Percentiles rank a stretch among this genome's conserved stretches.
Evolutionary conservation across 2,888 invertebrate species (phyloP).

Genomic region (Pyralis farinalis): DNA sequence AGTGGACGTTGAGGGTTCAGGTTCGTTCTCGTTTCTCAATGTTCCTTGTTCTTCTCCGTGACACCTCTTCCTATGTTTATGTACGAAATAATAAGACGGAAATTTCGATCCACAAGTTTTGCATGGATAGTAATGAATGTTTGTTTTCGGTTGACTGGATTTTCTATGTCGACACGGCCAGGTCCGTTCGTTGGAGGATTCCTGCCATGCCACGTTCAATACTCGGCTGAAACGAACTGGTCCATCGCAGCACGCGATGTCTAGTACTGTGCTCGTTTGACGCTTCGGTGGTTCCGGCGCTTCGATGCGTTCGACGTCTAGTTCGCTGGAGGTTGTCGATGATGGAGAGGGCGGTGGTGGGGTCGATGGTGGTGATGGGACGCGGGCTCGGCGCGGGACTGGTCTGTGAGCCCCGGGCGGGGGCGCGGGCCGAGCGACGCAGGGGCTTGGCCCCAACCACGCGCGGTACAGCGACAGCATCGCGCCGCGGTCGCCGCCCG

Average conservation of each 20-base stretch:
- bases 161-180: constrained; percentile 94
- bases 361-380: constrained; percentile 50
- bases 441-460: constrained; percentile 73
- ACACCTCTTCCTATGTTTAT: constrained; percentile 93
- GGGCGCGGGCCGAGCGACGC: constrained; percentile 66
- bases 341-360: constrained; percentile 62
- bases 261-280: constrained; percentile 82
- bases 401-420: constrained; percentile 74
- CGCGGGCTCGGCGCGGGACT: constrained; percentile 57
- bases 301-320: constrained; percentile 67
- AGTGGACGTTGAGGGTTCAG: constrained; percentile 50
- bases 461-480: constrained; percentile 78
- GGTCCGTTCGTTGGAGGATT: constrained; percentile 81
- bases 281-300: constrained; percentile 41
- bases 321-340: constrained; percentile 64
- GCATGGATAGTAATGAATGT: constrained; percentile 95
- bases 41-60: constrained; percentile 83
- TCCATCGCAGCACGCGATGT: constrained; percentile 95
- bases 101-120: constrained; percentile 96
- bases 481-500: constrained; percentile 29
- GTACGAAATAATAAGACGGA: constrained; percentile 96
- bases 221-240: constrained; percentile 93
- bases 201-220: constrained; percentile 89
- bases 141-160: constrained; percentile 79
- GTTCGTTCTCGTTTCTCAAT: constrained; percentile 24